A percentile compares a stretch with the other conserved stretches of the same genome.
These are phyloP conservation scores for Blomia tropicalis DNA, from an alignment of 2,888 invertebrate genomes.

Conservation along the genomic window DNA sequence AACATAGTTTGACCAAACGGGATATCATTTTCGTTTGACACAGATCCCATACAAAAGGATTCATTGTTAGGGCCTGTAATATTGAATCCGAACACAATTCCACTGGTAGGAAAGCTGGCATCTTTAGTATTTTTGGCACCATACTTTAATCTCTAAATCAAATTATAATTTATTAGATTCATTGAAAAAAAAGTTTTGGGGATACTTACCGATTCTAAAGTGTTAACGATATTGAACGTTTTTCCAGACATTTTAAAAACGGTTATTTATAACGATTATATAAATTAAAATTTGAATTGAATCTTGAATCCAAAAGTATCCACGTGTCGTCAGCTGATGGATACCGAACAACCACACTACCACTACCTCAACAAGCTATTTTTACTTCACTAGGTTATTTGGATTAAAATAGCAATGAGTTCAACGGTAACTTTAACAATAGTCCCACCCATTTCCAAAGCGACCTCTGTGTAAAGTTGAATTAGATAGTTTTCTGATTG, in stretches of 20 bases:
- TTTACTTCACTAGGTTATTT: too few relatives aligned
- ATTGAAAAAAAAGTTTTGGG: background rate
- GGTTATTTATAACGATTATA: too few relatives aligned
- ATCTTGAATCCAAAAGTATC: background rate
- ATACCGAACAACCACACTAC: too few relatives aligned
- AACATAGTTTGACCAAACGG: background rate
- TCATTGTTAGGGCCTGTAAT: background rate
- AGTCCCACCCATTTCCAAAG: too few relatives aligned
- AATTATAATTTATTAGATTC: background rate
- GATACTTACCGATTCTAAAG: slow-evolving; percentile 15
- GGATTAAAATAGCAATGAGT: too few relatives aligned
- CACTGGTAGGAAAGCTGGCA: background rate
- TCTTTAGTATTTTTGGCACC: background rate
- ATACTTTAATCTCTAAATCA: slow-evolving; percentile 4
- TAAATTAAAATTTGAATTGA: background rate
- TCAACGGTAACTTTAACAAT: too few relatives aligned
- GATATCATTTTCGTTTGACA: slow-evolving; percentile 11
- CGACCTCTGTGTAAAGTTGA: too few relatives aligned
- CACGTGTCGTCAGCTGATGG: too few relatives aligned
- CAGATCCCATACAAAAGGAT: slow-evolving; percentile 19
- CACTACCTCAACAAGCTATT: too few relatives aligned
- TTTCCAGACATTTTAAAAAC: slow-evolving; percentile 20
- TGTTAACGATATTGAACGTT: slow-evolving; percentile 9
- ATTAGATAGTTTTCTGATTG: too few relatives aligned
- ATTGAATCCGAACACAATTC: slow-evolving; percentile 20